Evolutionary conservation across 2,888 invertebrate genomes (phyloP), one percentile per base, ranked within the genome.

Genomic region (Automeris io): DNA sequence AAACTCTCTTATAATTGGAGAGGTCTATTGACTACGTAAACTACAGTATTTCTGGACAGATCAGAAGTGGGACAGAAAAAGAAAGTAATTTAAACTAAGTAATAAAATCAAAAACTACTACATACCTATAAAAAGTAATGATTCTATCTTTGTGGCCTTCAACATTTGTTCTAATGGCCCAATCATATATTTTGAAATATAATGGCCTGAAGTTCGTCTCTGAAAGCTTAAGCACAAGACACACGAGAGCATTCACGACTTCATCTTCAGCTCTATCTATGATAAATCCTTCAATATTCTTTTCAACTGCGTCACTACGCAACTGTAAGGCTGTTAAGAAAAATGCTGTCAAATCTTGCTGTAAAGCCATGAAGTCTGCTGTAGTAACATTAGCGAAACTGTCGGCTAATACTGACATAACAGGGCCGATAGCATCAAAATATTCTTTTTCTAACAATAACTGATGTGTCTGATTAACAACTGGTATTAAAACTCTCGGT

Each of bases 141-240:
- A 90, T 80, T 41, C 94, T 83, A 41, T 91, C 91, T 39, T 90
- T 90, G 36, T 89, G 87, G 34, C 87, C 85, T 40, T 87, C 83
- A 53, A 87, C 81, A 44, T 90, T 88, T 39, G 86, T 82, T 45
- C 91, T 87, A 29, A 91, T 88, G 0, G 96, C 95, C 97, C 97
- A 98, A 61, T 95, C 94, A 67, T 92, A 95, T 9, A 97, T 87
- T 80, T 92, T 92, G 57, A 93, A 92, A 73, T 95, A 96, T 56
- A 98, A 89, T 0, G 97, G 96, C 45, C 95, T 90, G 76, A 98
- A 98, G 25, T 92, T 91, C 1, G 92, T 91, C 72, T 98, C 98
- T 0, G 96, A 96, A 18, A 98, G 79, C 73, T 97, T 97, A 35
- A 98, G 77, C 18, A 96, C 92, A 55, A 97, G 88, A 34, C 91